phyloP scores from a whole-genome alignment of 1,140 invertebrate genomes.

The Prorops nasuta region DNA sequence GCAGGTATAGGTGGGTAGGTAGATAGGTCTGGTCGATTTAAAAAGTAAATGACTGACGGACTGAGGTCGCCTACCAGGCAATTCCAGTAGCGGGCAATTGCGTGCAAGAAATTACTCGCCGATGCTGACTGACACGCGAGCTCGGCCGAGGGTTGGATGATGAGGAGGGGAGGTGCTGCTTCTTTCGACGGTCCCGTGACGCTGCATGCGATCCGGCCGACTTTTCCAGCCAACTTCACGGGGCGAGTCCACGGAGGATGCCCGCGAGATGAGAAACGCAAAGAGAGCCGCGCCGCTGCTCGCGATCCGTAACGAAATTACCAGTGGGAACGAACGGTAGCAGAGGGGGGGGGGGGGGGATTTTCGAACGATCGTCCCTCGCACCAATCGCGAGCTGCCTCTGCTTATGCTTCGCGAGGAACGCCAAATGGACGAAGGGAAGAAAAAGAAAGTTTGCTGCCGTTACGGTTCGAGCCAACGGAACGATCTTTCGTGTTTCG shows the following conservation, averaged over 20 bases:
- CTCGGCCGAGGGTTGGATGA: constrained; percentile 17
- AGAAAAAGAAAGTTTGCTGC: too few species aligned
- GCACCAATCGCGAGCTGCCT: too few species aligned
- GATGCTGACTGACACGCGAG: constrained; percentile 48
- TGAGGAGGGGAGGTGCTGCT: constrained; percentile 8
- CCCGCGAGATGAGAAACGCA: too few species aligned
- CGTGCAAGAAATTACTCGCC: constrained; percentile 54
- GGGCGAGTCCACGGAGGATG: background rate
- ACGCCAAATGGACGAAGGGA: too few species aligned
- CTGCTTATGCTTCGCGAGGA: too few species aligned
- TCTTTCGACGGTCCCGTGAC: constrained; percentile 33
- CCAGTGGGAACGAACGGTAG: too few species aligned
- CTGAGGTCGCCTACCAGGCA: constrained; percentile 48
- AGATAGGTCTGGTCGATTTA: constrained; percentile 37
- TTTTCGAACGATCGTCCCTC: too few species aligned
- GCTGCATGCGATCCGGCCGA: constrained; percentile 29
- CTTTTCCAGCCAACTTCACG: background rate
- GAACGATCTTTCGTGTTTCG: too few species aligned
- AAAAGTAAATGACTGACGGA: constrained; percentile 50
- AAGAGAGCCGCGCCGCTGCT: too few species aligned
- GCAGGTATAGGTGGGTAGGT: constrained; percentile 22
- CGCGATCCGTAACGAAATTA: too few species aligned
- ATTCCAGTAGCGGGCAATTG: constrained; percentile 55
- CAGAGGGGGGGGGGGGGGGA: too few species aligned
- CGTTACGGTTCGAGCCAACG: too few species aligned